phyloP scores from a whole-genome alignment of 1,140 invertebrate genomes.

The Platyscapa corneri region DNA sequence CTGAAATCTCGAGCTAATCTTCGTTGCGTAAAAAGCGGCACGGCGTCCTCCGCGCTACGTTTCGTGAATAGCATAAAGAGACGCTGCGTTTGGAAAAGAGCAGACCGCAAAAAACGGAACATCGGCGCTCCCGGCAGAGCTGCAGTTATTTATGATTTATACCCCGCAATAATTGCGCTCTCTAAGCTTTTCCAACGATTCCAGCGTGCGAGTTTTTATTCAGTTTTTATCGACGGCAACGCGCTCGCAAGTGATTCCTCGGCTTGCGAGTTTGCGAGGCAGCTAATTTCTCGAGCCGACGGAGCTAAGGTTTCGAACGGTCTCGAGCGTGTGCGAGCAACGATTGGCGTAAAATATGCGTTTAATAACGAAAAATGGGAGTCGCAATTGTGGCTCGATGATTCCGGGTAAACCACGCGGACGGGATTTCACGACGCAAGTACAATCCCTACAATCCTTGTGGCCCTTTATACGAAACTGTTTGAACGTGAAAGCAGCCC shows the following conservation, averaged over 20 bases:
- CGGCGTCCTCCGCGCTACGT: background rate
- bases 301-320: no score
- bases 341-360: background rate
- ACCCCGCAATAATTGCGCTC: no score
- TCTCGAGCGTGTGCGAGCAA: no score
- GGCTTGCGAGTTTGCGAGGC: no score
- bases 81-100: background rate
- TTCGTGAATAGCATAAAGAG: background rate
- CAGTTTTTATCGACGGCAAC: no score
- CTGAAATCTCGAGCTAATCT: constrained; percentile 8
- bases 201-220: no score
- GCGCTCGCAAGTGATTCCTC: no score
- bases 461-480: no score
- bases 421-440: no score
- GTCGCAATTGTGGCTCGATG: background rate
- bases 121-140: background rate
- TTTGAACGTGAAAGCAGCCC: no score
- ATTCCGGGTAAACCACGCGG: background rate
- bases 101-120: background rate
- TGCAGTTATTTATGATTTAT: background rate
- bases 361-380: background rate
- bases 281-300: no score
- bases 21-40: background rate
- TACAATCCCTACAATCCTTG: no score
- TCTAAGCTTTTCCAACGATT: background rate